A percentile compares a stretch with the other conserved stretches of the same genome.
These are phyloP conservation scores for Dolichomitus sp. DNA, from an alignment of 2,888 invertebrate species.

Conservation along the genomic window DNA sequence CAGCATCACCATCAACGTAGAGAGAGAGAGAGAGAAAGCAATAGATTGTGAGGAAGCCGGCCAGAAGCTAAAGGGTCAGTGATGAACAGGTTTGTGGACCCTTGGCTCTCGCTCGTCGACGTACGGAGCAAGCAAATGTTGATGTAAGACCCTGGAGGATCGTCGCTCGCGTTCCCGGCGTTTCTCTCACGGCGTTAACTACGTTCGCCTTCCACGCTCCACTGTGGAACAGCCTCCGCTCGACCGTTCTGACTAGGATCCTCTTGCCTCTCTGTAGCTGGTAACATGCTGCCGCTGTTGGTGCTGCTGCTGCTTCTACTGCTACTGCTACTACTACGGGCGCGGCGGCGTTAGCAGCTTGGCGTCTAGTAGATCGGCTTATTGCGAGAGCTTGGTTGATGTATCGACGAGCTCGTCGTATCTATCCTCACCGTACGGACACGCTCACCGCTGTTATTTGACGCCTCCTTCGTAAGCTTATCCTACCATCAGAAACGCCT, in stretches of 20 bases:
- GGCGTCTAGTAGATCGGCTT: conserved; percentile 59
- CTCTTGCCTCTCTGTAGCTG: conserved; percentile 32
- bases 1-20: conserved; percentile 2
- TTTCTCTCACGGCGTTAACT: conserved; percentile 60
- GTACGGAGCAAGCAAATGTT: conserved; percentile 64
- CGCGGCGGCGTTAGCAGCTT: conserved; percentile 54
- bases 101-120: conserved; percentile 44
- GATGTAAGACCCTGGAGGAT: conserved; percentile 68
- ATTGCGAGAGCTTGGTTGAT: conserved; percentile 54
- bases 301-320: neutral
- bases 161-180: conserved; percentile 41
- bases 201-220: conserved; percentile 46
- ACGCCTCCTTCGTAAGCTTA: conserved; percentile 10
- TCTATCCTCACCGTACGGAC: conserved; percentile 23
- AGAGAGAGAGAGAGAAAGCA: neutral
- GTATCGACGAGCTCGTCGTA: conserved; percentile 57
- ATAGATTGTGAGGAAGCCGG: conserved; percentile 37
- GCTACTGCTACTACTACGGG: conserved; percentile 13
- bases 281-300: conserved; percentile 33
- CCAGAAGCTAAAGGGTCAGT: conserved; percentile 57
- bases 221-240: conserved; percentile 50
- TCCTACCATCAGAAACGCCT: neutral
- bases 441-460: conserved; percentile 19
- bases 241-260: conserved; percentile 29
- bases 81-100: conserved; percentile 59